These are phyloP conservation scores for Chymomyza caudatula DNA, from an alignment of 2,888 invertebrate species.

Conservation along the genomic window DNA sequence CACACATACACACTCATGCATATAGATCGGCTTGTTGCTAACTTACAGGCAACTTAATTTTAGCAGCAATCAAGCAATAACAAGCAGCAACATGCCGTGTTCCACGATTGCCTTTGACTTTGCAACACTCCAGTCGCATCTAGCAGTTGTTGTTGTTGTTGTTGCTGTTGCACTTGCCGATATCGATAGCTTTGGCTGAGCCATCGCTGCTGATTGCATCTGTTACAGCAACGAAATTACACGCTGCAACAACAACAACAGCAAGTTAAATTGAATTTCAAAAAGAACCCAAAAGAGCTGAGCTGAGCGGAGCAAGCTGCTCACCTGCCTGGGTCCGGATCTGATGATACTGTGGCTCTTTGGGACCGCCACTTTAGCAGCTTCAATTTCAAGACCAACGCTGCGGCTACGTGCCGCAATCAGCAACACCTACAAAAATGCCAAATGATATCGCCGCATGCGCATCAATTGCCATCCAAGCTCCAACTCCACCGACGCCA, in stretches of 20 bases:
- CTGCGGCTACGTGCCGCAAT: slow-evolving; percentile 65
- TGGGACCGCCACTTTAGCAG: slow-evolving; percentile 22
- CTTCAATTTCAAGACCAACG: slow-evolving; percentile 51
- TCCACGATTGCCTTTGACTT: slow-evolving; percentile 73
- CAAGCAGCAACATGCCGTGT: slow-evolving; percentile 71
- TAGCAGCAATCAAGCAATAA: slow-evolving; percentile 72
- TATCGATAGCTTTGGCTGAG: slow-evolving; percentile 69
- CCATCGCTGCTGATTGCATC: slow-evolving; percentile 66
- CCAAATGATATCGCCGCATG: slow-evolving; percentile 66
- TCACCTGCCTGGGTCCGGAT: slow-evolving; percentile 22
- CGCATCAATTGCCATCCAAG: slow-evolving; percentile 58
- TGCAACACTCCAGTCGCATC: slow-evolving; percentile 15
- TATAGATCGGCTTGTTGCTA: slow-evolving; percentile 18
- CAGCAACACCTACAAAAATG: slow-evolving; percentile 70
- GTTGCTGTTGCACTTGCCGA: slow-evolving; percentile 37
- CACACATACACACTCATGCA: not conserved
- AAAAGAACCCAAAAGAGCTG: not conserved
- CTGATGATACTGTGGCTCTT: slow-evolving; percentile 6
- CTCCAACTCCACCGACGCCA: slow-evolving; percentile 5
- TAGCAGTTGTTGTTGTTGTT: slow-evolving; percentile 14
- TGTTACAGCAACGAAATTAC: slow-evolving; percentile 69
- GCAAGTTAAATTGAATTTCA: slow-evolving; percentile 64
- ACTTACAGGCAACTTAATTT: slow-evolving; percentile 63
- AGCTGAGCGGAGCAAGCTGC: slow-evolving; percentile 8
- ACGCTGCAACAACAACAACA: slow-evolving; percentile 50